A percentile compares a stretch with the other conserved stretches of the same genome.
These are phyloP conservation scores for Chamaetylas fuelleborni DNA, from an alignment of 2,113 vertebrate species.

Conservation along the genomic window DNA sequence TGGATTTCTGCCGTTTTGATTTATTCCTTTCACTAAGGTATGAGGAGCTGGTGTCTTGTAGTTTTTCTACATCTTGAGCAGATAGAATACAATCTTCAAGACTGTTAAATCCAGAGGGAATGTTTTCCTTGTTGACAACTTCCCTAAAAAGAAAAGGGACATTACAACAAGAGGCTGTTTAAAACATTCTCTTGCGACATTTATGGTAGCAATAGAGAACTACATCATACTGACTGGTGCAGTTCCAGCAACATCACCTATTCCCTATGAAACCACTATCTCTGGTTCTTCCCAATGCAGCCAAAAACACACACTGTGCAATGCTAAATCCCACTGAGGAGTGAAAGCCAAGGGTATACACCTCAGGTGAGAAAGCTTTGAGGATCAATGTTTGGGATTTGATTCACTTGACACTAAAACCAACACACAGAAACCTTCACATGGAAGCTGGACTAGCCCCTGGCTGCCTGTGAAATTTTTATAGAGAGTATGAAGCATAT, in stretches of 20 bases:
- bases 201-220: not conserved
- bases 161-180: not conserved
- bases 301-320: not conserved
- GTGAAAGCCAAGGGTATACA: not conserved
- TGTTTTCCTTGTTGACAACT: slow-evolving; percentile 89
- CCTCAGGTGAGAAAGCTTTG: not conserved
- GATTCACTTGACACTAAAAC: not conserved
- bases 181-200: not conserved
- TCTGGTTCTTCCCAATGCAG: not conserved
- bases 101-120: slow-evolving; percentile 75
- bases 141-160: slow-evolving; percentile 64
- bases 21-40: slow-evolving; percentile 75
- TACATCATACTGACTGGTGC: not conserved
- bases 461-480: not conserved
- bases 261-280: not conserved
- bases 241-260: not conserved
- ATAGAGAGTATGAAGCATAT: not conserved
- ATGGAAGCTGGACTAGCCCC: not conserved
- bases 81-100: slow-evolving; percentile 70
- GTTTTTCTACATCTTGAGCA: slow-evolving; percentile 71
- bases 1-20: slow-evolving; percentile 82
- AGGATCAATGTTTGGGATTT: not conserved
- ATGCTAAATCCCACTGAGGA: not conserved
- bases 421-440: not conserved
- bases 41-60: slow-evolving; percentile 63